Evolutionary conservation across 2,113 vertebrate genomes (phyloP).

Genomic region (Phoenicopterus ruber): DNA sequence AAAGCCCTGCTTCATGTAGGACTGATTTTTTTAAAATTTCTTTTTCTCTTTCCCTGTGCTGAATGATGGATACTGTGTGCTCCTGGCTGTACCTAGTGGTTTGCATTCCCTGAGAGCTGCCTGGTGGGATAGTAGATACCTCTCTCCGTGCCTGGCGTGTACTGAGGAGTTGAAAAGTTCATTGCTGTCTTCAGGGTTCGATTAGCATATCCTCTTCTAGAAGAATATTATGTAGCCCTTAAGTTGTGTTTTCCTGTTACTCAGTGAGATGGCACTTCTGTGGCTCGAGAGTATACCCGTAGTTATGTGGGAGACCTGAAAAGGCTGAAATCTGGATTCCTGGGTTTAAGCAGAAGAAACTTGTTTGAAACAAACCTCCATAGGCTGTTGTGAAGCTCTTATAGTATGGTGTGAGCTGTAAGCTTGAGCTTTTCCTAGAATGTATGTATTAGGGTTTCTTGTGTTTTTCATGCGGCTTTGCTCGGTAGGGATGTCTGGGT

Average conservation of each 20-base stretch:
- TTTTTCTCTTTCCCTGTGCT: not conserved
- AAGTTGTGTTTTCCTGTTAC: not conserved
- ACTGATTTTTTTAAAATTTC: not conserved
- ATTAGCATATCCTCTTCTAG: not conserved
- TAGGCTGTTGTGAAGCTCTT: fast-evolving
- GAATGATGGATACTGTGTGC: not conserved
- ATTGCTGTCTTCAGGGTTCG: not conserved
- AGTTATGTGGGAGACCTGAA: not conserved
- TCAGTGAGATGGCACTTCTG: not conserved
- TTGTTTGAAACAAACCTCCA: not conserved
- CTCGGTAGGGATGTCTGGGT: not conserved
- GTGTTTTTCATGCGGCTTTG: not conserved
- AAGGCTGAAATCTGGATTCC: not conserved
- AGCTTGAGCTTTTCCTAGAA: not conserved
- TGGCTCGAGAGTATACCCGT: not conserved
- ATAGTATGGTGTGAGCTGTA: not conserved
- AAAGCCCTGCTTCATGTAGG: not conserved
- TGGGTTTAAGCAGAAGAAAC: not conserved
- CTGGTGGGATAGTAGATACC: not conserved
- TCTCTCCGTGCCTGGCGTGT: not conserved
- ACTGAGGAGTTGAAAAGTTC: not conserved
- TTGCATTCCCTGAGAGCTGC: not conserved
- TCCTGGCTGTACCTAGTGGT: not conserved
- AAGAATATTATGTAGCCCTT: not conserved
- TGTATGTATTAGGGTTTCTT: not conserved